Conservation (phyloP, 2,113 vertebrate species). For the Syngnathus typhle region DNA sequence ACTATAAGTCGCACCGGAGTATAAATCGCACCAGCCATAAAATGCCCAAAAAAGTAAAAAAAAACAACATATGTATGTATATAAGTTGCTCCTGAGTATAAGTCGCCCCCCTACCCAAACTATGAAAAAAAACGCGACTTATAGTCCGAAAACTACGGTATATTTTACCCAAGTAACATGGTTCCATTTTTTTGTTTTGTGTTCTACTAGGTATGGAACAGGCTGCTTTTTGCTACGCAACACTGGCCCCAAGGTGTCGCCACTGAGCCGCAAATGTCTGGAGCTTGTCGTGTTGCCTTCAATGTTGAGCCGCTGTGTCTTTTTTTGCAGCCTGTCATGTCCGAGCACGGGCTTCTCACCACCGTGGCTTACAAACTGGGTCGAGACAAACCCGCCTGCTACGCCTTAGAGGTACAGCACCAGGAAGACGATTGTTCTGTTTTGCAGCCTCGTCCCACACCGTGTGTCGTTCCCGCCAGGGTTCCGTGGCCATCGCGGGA, state of each 20-base stretch:
- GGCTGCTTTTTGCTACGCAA: constrained; percentile 91
- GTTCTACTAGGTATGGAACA: constrained; percentile 85
- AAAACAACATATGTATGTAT: too few relatives aligned
- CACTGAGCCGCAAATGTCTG: background rate
- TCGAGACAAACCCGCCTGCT: constrained; percentile 78
- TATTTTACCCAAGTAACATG: too few relatives aligned
- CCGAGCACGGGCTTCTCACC: constrained; percentile 89
- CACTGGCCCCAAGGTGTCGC: constrained; percentile 82
- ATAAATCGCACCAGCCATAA: too few relatives aligned
- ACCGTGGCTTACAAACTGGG: constrained; percentile 93
- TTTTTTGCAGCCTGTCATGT: constrained; percentile 79
- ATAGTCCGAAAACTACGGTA: too few relatives aligned
- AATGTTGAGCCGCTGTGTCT: background rate
- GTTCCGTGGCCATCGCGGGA: constrained; percentile 95
- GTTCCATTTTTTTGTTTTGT: background rate
- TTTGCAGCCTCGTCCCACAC: background rate
- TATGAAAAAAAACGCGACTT: too few relatives aligned
- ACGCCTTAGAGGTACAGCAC: constrained; percentile 83
- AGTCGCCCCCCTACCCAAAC: too few relatives aligned
- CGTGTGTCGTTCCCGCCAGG: constrained; percentile 60
- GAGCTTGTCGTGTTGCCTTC: too few relatives aligned
- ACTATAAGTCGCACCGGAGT: too few relatives aligned
- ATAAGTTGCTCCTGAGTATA: too few relatives aligned
- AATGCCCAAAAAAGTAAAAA: too few relatives aligned
- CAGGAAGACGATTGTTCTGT: background rate